Conservation (phyloP, 2,888 invertebrate genomes). For the Lasioglossum villosulum region DNA sequence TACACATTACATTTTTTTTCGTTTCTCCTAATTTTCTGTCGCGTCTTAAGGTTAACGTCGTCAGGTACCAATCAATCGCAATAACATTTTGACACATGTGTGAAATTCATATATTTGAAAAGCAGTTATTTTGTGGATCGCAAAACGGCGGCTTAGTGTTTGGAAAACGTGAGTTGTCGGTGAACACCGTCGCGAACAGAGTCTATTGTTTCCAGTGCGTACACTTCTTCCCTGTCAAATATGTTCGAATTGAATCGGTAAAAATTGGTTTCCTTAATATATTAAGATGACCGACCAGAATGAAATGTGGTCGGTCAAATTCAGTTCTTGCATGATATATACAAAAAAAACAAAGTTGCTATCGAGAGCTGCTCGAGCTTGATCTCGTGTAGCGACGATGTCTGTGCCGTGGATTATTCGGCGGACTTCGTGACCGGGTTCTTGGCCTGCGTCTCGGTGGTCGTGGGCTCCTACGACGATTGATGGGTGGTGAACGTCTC, state of each 20-base stretch:
- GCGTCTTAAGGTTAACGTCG: constrained; percentile 18
- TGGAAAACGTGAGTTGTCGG: constrained; percentile 24
- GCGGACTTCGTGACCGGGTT: constrained; percentile 86
- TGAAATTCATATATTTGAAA: constrained; percentile 69
- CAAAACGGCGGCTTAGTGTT: constrained; percentile 37
- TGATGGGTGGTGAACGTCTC: constrained; percentile 83
- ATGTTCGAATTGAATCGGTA: constrained; percentile 48
- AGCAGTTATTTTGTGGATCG: constrained; percentile 57
- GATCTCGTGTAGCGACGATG: constrained; percentile 90
- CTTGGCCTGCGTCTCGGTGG: constrained; percentile 87
- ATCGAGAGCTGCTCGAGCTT: constrained; percentile 91
- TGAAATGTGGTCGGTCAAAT: constrained; percentile 44
- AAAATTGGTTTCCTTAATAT: constrained; percentile 55
- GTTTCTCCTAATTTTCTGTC: neutral
- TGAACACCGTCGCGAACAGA: constrained; percentile 37
- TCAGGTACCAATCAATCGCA: constrained; percentile 64
- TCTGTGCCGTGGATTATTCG: constrained; percentile 85
- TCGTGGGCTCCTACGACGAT: constrained; percentile 86
- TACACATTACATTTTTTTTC: constrained; percentile 14
- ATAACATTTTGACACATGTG: constrained; percentile 55
- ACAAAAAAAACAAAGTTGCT: constrained; percentile 63
- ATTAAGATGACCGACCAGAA: constrained; percentile 47
- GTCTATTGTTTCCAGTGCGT: constrained; percentile 42
- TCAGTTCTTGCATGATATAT: constrained; percentile 60
- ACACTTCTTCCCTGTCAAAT: constrained; percentile 54